A percentile compares a stretch with the other conserved stretches of the same genome.
Conservation (phyloP, 2,888 invertebrate species). For the Mechanitis mazaeus region DNA sequence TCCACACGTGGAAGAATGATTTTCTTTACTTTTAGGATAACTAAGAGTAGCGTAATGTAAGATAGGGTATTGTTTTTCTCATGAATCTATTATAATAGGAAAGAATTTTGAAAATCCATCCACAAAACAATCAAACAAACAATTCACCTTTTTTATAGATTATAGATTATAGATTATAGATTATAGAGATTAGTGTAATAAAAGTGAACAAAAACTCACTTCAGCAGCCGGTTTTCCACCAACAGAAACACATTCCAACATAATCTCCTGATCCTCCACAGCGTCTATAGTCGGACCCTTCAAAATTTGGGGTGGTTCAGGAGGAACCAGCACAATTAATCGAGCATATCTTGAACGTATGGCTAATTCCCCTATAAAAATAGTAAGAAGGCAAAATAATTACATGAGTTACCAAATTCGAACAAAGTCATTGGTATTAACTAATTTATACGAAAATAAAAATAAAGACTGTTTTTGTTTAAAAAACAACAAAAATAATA, state of each 20-base stretch:
- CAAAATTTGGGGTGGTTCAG: conserved; percentile 90
- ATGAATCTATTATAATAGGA: too few species aligned
- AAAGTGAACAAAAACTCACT: conserved; percentile 56
- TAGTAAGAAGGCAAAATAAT: too few species aligned
- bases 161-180: background rate
- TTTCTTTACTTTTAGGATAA: too few species aligned
- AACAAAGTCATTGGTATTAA: too few species aligned
- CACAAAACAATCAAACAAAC: too few species aligned
- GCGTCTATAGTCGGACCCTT: conserved; percentile 89
- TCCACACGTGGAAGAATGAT: too few species aligned
- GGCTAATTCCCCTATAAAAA: conserved; percentile 79
- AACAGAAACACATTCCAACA: conserved; percentile 91
- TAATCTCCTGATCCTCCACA: conserved; percentile 93
- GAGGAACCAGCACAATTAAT: conserved; percentile 90
- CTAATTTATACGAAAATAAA: background rate
- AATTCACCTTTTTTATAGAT: too few species aligned
- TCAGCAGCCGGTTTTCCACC: conserved; percentile 96
- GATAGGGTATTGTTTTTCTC: too few species aligned
- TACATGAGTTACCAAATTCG: background rate
- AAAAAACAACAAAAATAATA: background rate
- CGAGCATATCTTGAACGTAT: conserved; percentile 90
- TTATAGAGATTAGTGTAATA: background rate
- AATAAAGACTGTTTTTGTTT: background rate
- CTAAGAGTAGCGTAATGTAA: too few species aligned
- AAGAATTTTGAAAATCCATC: too few species aligned